Base-by-base conservation (phyloP, 2,888 invertebrate genomes). In the Automeris io region DNA sequence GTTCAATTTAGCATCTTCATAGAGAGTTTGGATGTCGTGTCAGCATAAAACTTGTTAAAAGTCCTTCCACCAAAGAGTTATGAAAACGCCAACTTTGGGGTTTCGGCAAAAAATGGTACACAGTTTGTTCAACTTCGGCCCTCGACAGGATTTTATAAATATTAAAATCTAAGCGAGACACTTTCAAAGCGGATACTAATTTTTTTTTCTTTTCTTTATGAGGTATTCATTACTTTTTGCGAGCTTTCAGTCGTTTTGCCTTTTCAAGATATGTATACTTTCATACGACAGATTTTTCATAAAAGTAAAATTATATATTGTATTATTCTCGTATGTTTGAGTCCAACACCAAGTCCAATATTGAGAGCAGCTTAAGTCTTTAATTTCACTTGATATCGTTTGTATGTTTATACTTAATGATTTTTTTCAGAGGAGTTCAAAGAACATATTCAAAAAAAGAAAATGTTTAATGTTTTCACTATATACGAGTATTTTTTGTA, bases 61-160 rank as follows among this genome's bases (percentile, higher is more conserved):
- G 67, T 74, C 74, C 62, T 60, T 54, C 58, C 54, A 59, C 61
- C 63, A 69, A 75, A 69, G 80, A 81, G 79, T 82, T 82, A 76
- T 76, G 74, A 80, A 80, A 81, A 74, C 64, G 72, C 67, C 61
- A 78, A 82, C 68, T 82, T 81, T 70, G 54, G 71, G 73, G 67
- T 67, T 65, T 53, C 53, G 54, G 54, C 61, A 71, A 78, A 53
- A 77, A 77, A 70, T 52, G 57, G 68, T 56, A 58, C 64, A 67
- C 66, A 69, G 65, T 74, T 74, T 57, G 50, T 56, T 51, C 60
- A 77, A 81, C 70, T 81, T 71, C 51, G 61, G 57, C 61, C 61
- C 63, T 74, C 66, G 70, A 71, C 70, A 63, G 61, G 63, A 69
- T 73, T 75, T 77, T 73, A 74, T 76, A 74, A 78, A 77, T 73